These are phyloP conservation scores for Dromiciops gliroides DNA, from an alignment of 2,113 vertebrate species.

Conservation along the genomic window DNA sequence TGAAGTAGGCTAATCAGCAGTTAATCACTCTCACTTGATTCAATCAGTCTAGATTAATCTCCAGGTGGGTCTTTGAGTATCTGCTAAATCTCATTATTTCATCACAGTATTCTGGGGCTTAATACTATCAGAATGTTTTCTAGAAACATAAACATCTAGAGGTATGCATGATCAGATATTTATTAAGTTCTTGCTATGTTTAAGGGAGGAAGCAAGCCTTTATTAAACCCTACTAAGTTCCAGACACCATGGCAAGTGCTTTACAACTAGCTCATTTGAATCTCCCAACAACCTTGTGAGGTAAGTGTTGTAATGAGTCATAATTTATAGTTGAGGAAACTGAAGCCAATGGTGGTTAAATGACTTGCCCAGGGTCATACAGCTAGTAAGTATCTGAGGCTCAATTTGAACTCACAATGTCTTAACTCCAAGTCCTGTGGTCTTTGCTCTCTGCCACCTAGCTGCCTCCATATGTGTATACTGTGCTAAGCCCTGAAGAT, in stretches of 20 bases:
- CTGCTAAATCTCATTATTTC: no score
- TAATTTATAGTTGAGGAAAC: no score
- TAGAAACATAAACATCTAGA: background rate
- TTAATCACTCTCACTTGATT: no score
- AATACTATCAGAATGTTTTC: background rate
- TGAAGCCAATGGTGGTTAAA: no score
- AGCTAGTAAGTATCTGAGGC: background rate
- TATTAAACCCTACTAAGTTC: background rate
- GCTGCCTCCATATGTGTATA: no score
- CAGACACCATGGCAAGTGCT: background rate
- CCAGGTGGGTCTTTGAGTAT: no score
- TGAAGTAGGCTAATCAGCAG: no score
- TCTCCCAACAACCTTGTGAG: background rate
- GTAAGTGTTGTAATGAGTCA: background rate
- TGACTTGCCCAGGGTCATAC: background rate
- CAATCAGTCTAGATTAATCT: no score
- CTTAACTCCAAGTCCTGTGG: no score
- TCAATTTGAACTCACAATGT: background rate
- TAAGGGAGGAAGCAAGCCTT: background rate
- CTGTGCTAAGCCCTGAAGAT: no score
- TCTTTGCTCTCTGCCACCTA: no score
- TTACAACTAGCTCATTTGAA: background rate
- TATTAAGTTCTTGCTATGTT: background rate
- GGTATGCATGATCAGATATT: background rate
- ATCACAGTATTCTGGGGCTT: background rate